Evolutionary conservation across 35 echinoderm and acorn worm species (phyloP).

Genomic region (Ophioderma brevispina): DNA sequence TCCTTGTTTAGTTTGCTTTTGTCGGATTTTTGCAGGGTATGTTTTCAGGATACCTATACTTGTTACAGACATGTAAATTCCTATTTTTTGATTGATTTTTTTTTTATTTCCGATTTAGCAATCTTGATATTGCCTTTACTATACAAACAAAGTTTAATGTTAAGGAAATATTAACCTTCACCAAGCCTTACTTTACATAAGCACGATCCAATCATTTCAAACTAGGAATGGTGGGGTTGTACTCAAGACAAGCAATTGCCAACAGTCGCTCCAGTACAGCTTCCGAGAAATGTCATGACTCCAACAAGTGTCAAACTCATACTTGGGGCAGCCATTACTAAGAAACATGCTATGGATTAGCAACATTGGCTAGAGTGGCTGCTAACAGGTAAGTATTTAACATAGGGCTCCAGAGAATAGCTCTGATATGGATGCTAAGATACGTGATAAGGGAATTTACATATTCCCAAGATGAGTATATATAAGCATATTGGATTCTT

Average conservation of each 20-base stretch:
- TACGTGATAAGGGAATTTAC: slow-evolving; percentile 84
- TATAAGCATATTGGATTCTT: slow-evolving; percentile 11
- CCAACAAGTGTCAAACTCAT: slow-evolving; percentile 60
- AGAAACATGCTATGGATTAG: slow-evolving; percentile 87
- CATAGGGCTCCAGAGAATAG: slow-evolving; percentile 89
- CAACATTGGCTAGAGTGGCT: slow-evolving; percentile 81
- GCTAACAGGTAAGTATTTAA: slow-evolving; percentile 84
- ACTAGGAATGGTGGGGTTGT: slow-evolving; percentile 75
- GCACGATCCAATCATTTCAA: slow-evolving; percentile 64
- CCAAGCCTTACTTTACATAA: too few relatives aligned
- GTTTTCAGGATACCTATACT: too few relatives aligned
- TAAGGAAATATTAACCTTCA: too few relatives aligned
- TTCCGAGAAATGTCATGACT: slow-evolving; percentile 54
- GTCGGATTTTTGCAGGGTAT: too few relatives aligned
- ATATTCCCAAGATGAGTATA: slow-evolving; percentile 58
- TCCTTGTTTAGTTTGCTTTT: too few relatives aligned
- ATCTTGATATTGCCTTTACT: too few relatives aligned
- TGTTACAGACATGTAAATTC: too few relatives aligned
- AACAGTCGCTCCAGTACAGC: slow-evolving; percentile 51
- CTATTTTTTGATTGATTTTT: too few relatives aligned
- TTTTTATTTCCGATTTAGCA: too few relatives aligned
- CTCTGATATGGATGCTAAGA: slow-evolving; percentile 94
- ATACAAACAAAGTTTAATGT: too few relatives aligned
- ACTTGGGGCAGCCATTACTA: slow-evolving; percentile 76
- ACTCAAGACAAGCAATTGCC: slow-evolving; percentile 69